Percentiles rank a stretch among this genome's conserved stretches.
Conservation (phyloP, 2,113 vertebrate genomes). For the Spilogale gracilis region DNA sequence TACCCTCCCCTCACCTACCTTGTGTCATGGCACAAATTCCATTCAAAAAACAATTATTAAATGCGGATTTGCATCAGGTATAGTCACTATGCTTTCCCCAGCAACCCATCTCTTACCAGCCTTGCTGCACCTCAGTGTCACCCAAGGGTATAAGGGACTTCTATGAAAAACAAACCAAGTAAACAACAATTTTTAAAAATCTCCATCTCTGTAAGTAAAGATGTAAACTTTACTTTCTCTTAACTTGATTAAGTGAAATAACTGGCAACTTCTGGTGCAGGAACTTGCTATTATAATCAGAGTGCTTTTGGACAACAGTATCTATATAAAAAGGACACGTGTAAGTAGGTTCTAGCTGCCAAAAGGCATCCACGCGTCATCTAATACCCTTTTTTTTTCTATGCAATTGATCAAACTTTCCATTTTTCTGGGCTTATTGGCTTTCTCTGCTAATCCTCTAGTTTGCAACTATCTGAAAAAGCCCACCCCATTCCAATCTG, state of each 20-base stretch:
- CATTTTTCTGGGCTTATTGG: not conserved
- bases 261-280: not conserved
- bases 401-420: not conserved
- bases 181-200: not conserved
- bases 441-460: not conserved
- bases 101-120: not conserved
- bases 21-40: constrained; percentile 46
- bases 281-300: not conserved
- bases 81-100: not conserved
- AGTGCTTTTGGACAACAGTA: not conserved
- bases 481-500: not conserved
- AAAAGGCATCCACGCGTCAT: not conserved
- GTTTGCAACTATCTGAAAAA: not conserved
- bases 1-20: not conserved
- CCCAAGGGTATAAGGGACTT: not conserved
- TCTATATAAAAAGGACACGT: not conserved
- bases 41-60: constrained; percentile 33
- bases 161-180: not conserved
- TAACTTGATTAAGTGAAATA: not conserved
- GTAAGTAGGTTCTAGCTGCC: not conserved
- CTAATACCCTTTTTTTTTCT: not conserved
- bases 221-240: not conserved
- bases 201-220: not conserved
- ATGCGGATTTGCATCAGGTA: not conserved
- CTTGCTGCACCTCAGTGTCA: not conserved